Evolutionary conservation across 2,113 vertebrate genomes (phyloP).

Genomic region (Lucifuga dentata): DNA sequence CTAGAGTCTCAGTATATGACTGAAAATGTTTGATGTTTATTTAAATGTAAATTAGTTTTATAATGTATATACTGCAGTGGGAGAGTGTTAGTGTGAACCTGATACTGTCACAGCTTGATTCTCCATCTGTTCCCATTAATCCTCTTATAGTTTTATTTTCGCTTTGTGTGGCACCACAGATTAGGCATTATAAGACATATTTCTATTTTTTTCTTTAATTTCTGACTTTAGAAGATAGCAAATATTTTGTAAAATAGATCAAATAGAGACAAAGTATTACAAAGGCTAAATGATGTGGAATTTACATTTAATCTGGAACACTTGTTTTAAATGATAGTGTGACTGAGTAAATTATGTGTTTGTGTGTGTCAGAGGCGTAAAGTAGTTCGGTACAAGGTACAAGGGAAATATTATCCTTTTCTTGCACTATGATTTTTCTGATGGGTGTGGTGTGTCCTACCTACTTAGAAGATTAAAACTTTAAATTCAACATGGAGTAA

Average conservation of each 20-base stretch:
- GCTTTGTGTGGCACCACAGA: constrained; percentile 35
- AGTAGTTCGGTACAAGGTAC: no score
- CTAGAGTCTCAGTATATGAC: not conserved
- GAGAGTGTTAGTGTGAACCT: constrained; percentile 19
- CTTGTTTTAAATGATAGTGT: no score
- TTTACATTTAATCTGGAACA: no score
- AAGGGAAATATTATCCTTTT: no score
- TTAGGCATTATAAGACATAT: constrained; percentile 25
- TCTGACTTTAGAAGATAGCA: not conserved
- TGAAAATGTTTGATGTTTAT: constrained; percentile 1
- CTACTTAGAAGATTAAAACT: no score
- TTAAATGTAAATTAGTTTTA: constrained; percentile 22
- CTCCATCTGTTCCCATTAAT: constrained; percentile 53
- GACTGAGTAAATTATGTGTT: no score
- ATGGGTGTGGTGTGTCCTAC: no score
- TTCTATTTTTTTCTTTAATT: constrained; percentile 21
- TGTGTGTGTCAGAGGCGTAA: no score
- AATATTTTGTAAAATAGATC: not conserved
- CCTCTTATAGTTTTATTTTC: constrained; percentile 52
- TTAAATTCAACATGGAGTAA: no score
- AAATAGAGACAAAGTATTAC: no score
- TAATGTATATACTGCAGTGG: constrained; percentile 1
- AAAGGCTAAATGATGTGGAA: no score
- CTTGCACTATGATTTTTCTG: no score
- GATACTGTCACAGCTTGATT: constrained; percentile 34